Conservation (phyloP, 2,113 vertebrate species). For the Bufo gargarizans region DNA sequence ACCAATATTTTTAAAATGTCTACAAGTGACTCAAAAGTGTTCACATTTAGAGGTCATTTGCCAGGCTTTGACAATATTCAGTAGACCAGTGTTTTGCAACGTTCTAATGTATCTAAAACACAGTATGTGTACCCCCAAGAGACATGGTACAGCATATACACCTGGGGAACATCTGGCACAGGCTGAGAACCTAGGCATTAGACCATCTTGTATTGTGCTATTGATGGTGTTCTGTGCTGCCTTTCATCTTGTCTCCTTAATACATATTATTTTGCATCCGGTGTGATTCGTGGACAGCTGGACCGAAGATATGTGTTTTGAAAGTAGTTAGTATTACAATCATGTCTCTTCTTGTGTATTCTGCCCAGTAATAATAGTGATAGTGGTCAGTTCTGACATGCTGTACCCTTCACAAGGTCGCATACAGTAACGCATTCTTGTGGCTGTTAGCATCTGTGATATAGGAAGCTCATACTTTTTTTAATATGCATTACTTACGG, state of each 20-base stretch:
- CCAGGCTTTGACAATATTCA: too few species aligned
- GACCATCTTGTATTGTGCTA: neutral
- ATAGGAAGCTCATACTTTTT: conserved; percentile 44
- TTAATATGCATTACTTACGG: conserved; percentile 41
- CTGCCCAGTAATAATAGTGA: conserved; percentile 13
- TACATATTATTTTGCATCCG: neutral
- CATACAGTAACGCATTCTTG: neutral
- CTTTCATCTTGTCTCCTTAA: neutral
- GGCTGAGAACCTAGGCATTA: neutral
- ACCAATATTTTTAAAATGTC: too few species aligned
- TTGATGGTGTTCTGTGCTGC: neutral
- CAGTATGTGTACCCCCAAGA: neutral
- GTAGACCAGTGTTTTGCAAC: too few species aligned
- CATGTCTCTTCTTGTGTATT: conserved; percentile 12
- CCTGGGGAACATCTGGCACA: neutral
- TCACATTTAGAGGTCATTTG: too few species aligned
- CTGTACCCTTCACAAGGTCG: conserved; percentile 50
- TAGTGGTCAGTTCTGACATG: conserved; percentile 34
- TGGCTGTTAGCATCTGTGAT: conserved; percentile 41
- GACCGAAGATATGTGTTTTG: neutral
- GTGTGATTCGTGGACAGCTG: conserved; percentile 24
- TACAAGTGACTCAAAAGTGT: too few species aligned
- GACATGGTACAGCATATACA: neutral
- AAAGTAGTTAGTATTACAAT: neutral
- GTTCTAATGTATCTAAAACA: neutral